Evolutionary conservation across 2,888 invertebrate genomes (phyloP).

Genomic region (Tachina grossa): DNA sequence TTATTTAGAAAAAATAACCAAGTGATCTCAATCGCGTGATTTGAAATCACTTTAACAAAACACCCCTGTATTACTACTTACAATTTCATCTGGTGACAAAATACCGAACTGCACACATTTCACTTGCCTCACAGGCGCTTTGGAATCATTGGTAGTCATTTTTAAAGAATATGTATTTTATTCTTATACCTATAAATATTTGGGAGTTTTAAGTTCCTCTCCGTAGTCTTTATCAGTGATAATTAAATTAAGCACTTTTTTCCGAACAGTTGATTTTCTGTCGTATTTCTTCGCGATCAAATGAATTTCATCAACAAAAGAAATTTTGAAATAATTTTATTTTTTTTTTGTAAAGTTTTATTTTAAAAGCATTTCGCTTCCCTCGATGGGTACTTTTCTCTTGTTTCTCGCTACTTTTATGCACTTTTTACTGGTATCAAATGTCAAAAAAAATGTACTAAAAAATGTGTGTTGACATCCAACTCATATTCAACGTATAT

Average conservation of each 20-base stretch:
- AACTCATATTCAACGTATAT: too few species aligned
- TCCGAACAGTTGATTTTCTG: conserved; percentile 48
- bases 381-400: conserved; percentile 36
- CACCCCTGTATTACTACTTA: conserved; percentile 85
- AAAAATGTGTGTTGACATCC: too few species aligned
- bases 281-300: conserved; percentile 53
- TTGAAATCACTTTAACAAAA: too few species aligned
- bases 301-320: conserved; percentile 65
- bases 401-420: conserved; percentile 59
- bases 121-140: conserved; percentile 96
- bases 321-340: conserved; percentile 53
- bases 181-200: conserved; percentile 10
- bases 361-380: conserved; percentile 44
- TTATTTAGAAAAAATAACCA: too few species aligned
- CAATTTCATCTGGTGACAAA: conserved; percentile 99
- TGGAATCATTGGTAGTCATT: conserved; percentile 83
- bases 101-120: conserved; percentile 99
- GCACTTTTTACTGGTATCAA: conserved; percentile 35
- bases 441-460: too few species aligned
- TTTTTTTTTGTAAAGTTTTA: conserved; percentile 51
- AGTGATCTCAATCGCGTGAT: too few species aligned
- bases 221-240: conserved; percentile 14
- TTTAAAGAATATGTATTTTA: conserved; percentile 11
- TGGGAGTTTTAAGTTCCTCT: background rate
- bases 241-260: conserved; percentile 42